Conservation (phyloP, 2,888 invertebrate species). For the Thymelicus lineola region DNA sequence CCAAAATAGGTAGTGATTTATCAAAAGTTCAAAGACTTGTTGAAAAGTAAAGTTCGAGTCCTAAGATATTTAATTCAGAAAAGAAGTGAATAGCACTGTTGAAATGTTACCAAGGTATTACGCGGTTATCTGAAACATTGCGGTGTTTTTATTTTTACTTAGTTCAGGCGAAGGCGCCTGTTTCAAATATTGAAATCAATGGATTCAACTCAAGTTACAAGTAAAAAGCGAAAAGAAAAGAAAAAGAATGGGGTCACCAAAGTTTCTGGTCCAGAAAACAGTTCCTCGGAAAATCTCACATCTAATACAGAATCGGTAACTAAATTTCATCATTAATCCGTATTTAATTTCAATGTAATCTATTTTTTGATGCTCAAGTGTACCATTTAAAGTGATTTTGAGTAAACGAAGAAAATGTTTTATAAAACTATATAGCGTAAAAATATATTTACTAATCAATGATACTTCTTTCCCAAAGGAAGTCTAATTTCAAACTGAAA, state of each 20-base stretch:
- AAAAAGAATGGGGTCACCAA: slow-evolving; percentile 70
- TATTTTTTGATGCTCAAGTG: too few relatives aligned
- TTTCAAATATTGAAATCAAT: slow-evolving; percentile 44
- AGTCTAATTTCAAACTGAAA: too few relatives aligned
- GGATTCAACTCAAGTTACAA: slow-evolving; percentile 49
- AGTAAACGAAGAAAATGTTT: background rate
- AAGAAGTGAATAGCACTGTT: background rate
- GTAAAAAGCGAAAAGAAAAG: slow-evolving; percentile 56
- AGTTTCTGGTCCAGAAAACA: slow-evolving; percentile 53
- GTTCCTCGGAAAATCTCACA: slow-evolving; percentile 51
- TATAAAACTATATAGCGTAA: background rate
- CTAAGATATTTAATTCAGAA: background rate
- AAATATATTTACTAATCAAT: too few relatives aligned
- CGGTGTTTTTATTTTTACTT: slow-evolving; percentile 7
- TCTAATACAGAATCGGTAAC: slow-evolving; percentile 60
- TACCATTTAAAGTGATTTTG: background rate
- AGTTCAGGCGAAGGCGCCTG: background rate
- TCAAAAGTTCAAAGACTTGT: slow-evolving; percentile 5
- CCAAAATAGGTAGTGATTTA: too few relatives aligned
- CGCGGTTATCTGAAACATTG: slow-evolving; percentile 1
- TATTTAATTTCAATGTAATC: background rate
- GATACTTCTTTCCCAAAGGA: too few relatives aligned
- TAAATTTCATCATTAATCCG: slow-evolving; percentile 7
- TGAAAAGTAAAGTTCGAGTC: background rate
- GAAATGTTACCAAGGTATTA: background rate